Conservation (phyloP, 1,140 invertebrate species). For the Drosophila ficusphila region DNA sequence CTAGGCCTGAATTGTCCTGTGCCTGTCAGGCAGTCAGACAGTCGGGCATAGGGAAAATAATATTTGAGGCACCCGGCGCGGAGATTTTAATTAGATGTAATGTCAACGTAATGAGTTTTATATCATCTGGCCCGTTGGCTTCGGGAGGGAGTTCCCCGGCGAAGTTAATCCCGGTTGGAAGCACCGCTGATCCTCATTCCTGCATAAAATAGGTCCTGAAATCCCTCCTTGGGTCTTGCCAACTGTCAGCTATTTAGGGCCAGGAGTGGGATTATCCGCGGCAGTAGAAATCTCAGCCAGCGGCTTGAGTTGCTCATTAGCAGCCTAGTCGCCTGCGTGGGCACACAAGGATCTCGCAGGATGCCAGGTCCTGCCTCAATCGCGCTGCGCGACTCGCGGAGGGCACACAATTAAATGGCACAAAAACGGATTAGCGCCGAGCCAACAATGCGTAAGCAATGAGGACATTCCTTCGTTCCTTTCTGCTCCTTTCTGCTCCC, state of each 20-base stretch:
- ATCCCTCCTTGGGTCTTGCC: background rate
- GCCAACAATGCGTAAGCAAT: conserved; percentile 60
- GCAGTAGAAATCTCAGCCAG: conserved; percentile 5
- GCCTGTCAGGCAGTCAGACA: conserved; percentile 4
- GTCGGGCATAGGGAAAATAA: conserved; percentile 43
- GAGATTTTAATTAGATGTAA: conserved; percentile 75
- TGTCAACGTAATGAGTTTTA: conserved; percentile 64
- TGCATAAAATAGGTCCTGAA: background rate
- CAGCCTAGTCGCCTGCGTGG: conserved; percentile 49
- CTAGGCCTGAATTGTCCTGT: background rate
- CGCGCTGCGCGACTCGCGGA: background rate
- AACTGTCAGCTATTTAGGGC: background rate
- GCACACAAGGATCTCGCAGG: conserved; percentile 24
- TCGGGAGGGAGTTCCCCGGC: background rate
- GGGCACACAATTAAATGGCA: conserved; percentile 42
- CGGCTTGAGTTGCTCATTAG: conserved; percentile 54
- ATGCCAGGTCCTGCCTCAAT: conserved; percentile 38
- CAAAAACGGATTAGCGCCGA: conserved; percentile 56
- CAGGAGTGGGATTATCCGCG: conserved; percentile 24
- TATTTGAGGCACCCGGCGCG: conserved; percentile 34
- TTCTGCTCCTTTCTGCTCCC: too few species aligned
- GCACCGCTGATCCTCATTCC: conserved; percentile 16
- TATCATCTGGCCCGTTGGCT: conserved; percentile 20
- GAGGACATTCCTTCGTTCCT: conserved; percentile 7
- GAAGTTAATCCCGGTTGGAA: conserved; percentile 23